phyloP scores from a whole-genome alignment of 2,113 vertebrate genomes.

The Empidonax alnorum region DNA sequence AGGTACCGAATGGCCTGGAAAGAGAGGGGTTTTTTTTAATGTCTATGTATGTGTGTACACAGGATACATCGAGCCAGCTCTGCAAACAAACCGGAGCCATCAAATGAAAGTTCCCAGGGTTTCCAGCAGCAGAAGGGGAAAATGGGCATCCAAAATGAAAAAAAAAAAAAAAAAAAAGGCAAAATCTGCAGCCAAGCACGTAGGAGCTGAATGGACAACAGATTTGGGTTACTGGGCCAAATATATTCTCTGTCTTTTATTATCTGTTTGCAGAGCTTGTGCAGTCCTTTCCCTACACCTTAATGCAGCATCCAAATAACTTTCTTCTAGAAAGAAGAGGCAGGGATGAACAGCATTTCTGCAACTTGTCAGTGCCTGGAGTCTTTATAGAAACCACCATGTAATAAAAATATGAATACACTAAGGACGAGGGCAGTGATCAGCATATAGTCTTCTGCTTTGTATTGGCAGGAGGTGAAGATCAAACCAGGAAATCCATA shows the following conservation, averaged over 20 bases:
- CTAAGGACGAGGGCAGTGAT: background rate
- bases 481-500: background rate
- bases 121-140: background rate
- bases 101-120: background rate
- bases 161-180: background rate
- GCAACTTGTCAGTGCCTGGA: background rate
- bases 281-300: background rate
- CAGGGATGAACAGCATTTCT: background rate
- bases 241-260: background rate
- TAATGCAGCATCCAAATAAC: background rate
- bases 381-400: background rate
- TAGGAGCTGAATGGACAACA: background rate
- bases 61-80: background rate
- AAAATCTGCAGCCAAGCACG: background rate
- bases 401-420: background rate
- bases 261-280: background rate
- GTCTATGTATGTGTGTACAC: background rate
- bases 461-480: background rate
- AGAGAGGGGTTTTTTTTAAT: background rate
- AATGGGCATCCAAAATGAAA: background rate
- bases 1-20: background rate
- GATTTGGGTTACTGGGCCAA: background rate
- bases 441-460: background rate
- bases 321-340: background rate
- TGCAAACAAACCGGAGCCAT: background rate